Conservation (phyloP, 2,113 vertebrate genomes). For the Spermophilus dauricus region DNA sequence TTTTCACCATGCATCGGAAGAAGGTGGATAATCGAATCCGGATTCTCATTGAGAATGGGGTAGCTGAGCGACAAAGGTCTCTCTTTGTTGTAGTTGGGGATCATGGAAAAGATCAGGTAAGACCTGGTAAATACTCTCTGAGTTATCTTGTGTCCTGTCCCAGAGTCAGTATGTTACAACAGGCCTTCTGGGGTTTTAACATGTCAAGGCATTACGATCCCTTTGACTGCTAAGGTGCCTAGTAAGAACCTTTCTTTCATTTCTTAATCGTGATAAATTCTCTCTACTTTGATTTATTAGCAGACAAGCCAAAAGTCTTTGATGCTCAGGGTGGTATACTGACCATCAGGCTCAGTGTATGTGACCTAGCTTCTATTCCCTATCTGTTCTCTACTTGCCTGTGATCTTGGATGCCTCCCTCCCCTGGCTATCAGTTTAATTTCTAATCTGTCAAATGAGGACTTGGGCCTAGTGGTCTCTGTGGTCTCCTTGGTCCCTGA, state of each 20-base stretch:
- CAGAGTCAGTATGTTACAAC: neutral
- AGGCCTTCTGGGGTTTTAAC: neutral
- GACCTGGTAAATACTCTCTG: neutral
- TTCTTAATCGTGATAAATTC: neutral
- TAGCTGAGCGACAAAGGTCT: conserved; percentile 92
- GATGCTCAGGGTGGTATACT: neutral
- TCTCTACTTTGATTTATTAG: neutral
- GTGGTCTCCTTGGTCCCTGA: neutral
- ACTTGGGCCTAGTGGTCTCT: neutral
- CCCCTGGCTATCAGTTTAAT: neutral
- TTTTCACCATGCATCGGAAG: conserved; percentile 93
- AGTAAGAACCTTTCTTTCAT: neutral
- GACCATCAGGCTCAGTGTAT: neutral
- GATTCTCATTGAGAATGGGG: conserved; percentile 98
- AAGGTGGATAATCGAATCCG: conserved; percentile 98
- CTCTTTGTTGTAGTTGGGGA: conserved; percentile 97
- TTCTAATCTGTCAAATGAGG: neutral
- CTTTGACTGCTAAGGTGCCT: neutral
- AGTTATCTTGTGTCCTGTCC: neutral
- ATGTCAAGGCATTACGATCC: neutral
- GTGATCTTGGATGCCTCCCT: neutral
- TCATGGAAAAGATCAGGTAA: conserved; percentile 96
- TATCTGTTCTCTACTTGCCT: neutral
- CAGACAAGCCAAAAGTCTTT: neutral
- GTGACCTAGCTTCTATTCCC: neutral